A percentile compares a stretch with the other conserved stretches of the same genome.
phyloP scores from a whole-genome alignment of 2,888 invertebrate species.

The Notodonta dromedarius region DNA sequence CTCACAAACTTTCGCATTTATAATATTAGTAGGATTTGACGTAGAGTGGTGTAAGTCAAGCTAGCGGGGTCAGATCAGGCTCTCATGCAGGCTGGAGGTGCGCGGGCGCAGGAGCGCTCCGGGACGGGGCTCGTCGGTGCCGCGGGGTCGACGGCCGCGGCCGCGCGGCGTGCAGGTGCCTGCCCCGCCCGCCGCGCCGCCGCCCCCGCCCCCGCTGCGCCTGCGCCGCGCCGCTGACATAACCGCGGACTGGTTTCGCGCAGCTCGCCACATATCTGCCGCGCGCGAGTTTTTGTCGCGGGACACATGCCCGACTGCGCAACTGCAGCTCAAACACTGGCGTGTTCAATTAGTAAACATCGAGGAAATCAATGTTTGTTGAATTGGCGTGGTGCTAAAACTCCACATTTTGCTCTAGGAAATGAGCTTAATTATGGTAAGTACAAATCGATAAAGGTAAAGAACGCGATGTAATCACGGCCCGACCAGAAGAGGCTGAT shows the following conservation, averaged over 20 bases:
- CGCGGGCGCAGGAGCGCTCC: constrained; percentile 11
- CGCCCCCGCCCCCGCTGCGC: constrained; percentile 13
- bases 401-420: too few relatives aligned
- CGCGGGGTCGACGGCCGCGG: constrained; percentile 52
- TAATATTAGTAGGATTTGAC: too few relatives aligned
- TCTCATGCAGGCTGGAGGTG: neutral
- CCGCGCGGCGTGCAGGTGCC: constrained; percentile 54
- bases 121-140: constrained; percentile 15
- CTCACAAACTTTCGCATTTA: too few relatives aligned
- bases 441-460: too few relatives aligned
- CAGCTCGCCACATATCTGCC: constrained; percentile 31
- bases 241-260: constrained; percentile 55
- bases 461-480: too few relatives aligned
- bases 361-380: too few relatives aligned
- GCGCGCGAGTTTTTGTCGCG: constrained; percentile 25
- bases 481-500: too few relatives aligned
- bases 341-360: neutral
- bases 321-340: neutral
- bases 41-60: neutral
- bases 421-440: too few relatives aligned
- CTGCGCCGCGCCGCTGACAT: constrained; percentile 40
- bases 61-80: neutral
- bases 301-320: constrained; percentile 1
- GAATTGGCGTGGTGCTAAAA: too few relatives aligned
- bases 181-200: constrained; percentile 25